These are phyloP conservation scores for Meliscaeva auricollis DNA, from an alignment of 2,888 invertebrate genomes.

Conservation along the genomic window DNA sequence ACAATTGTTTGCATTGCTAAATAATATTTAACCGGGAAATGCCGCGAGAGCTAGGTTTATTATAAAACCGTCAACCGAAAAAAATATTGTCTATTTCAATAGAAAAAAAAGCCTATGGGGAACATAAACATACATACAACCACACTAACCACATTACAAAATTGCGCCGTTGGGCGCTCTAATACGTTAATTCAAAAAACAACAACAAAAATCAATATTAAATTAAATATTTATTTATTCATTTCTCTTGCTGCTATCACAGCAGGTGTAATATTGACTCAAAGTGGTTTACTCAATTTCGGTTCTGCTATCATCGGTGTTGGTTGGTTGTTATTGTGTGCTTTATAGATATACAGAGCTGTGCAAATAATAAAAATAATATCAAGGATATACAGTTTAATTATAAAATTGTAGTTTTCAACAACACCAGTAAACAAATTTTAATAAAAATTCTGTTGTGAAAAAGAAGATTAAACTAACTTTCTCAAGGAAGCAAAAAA, in stretches of 20 bases:
- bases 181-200: slow-evolving; percentile 5
- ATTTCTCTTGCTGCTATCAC: slow-evolving; percentile 38
- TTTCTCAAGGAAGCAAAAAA: too few species aligned
- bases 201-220: slow-evolving; percentile 61
- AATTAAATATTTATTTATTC: slow-evolving; percentile 56
- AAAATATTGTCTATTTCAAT: neutral
- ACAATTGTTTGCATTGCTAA: slow-evolving; percentile 3
- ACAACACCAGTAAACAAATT: too few species aligned
- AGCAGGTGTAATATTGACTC: slow-evolving; percentile 57
- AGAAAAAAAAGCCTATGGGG: neutral
- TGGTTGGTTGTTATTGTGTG: slow-evolving; percentile 3
- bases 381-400: too few species aligned
- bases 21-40: slow-evolving; percentile 7
- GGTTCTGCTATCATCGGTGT: neutral
- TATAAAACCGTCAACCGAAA: neutral
- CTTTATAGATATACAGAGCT: neutral
- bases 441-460: too few species aligned
- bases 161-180: neutral
- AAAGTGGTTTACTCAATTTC: slow-evolving; percentile 63
- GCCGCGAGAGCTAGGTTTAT: neutral
- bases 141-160: neutral
- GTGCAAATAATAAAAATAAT: neutral
- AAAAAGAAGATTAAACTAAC: too few species aligned
- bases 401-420: too few species aligned
- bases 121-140: neutral